Evolutionary conservation across 1,140 invertebrate genomes (phyloP), one percentile per base, ranked within the genome.

Genomic region (Leptinotarsa defecta): DNA sequence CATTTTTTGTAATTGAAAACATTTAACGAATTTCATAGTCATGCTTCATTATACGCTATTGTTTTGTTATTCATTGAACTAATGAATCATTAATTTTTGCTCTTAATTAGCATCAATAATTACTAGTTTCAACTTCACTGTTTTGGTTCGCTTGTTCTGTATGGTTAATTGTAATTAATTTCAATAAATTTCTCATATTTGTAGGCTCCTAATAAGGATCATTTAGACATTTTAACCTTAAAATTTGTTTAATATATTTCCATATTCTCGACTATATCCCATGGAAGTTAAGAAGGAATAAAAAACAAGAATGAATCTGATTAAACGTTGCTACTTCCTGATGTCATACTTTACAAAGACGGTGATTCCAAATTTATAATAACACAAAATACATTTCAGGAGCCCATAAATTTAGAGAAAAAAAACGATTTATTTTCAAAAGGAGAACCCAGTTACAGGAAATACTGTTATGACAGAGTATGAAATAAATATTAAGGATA

Each of bases 41-140:
- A 57, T 57, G 52, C 17, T 57, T 57, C 52, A n/a, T 57, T n/a
- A 57, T 57, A 57, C n/a, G 15, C 52, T 57, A 57, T 57, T 57
- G 52, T 57, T 57, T 57, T 57, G 52, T 57, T 57, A 57, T 57
- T 57, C 52, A 57, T 15, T 57, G n/a, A 19, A 6, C 52, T 57
- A 57, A 57, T 13, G 15, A 17, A 19, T 57, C 52, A 15, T 57
- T 57, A 15, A 57, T 57, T 57, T 57, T 4, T 19, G n/a, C n/a
- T 57, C n/a, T 57, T 57, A 57, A 57, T 57, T 57, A 19, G 4
- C 52, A 57, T 15, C n/a, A 57, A 13, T 57, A 57, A 57, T 57
- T 57, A 57, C 52, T 5, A 19, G 15, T 57, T 57, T 57, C 13
- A 6, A 57, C 13, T 57, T 57, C 17, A 57, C 13, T 57, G 52